Evolutionary conservation across 2,113 vertebrate species (phyloP).

Genomic region (Lagopus leucura): DNA sequence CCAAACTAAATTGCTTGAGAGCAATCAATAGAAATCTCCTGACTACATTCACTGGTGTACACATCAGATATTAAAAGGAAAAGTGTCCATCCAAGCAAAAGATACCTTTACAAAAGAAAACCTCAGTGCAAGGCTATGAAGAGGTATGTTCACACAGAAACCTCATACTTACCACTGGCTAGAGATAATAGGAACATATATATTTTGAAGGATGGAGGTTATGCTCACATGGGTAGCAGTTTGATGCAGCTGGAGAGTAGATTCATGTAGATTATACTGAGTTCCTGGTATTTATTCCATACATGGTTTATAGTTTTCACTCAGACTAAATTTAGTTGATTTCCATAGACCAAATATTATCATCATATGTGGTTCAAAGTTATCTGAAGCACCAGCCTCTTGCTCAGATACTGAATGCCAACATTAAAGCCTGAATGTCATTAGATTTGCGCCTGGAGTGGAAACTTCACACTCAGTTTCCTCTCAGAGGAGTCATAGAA

Average conservation of each 20-base stretch:
- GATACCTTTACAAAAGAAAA: conserved; percentile 79
- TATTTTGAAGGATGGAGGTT: background rate
- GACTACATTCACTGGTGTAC: conserved; percentile 75
- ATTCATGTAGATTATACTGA: background rate
- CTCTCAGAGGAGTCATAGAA: background rate
- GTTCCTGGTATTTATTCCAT: background rate
- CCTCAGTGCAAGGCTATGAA: conserved; percentile 43
- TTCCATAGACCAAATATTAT: background rate
- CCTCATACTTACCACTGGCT: conserved; percentile 21
- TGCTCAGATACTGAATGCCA: background rate
- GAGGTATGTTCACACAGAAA: conserved; percentile 24
- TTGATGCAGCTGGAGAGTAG: background rate
- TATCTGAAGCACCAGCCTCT: background rate
- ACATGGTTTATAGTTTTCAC: background rate
- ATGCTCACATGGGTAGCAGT: background rate
- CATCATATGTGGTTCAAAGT: background rate
- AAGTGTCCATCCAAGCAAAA: conserved; percentile 78
- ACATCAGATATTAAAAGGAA: conserved; percentile 77
- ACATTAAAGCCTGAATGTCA: rapidly evolving
- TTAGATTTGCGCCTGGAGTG: background rate
- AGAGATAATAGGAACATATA: background rate
- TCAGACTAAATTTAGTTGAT: background rate
- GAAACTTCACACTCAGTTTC: background rate
- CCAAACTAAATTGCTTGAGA: conserved; percentile 83
- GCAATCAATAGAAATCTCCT: conserved; percentile 82